Percentiles rank a stretch among this genome's conserved stretches.
These are phyloP conservation scores for Peromyscus maniculatus DNA, from an alignment of 2,113 vertebrate species.

Conservation along the genomic window DNA sequence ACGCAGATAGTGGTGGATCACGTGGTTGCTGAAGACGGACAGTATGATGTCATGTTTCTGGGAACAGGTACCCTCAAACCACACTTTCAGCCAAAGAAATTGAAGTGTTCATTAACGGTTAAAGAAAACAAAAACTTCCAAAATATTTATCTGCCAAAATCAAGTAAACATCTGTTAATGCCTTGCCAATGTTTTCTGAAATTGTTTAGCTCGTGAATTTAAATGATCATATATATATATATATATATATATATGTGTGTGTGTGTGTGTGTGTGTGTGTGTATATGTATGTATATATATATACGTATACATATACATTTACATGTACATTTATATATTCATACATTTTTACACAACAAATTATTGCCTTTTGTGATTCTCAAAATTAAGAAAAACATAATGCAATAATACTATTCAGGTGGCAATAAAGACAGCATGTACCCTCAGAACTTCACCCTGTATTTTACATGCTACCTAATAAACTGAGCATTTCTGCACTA, in stretches of 20 bases:
- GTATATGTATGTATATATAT: neutral
- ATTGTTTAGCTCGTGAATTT: neutral
- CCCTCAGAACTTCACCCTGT: neutral
- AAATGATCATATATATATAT: neutral
- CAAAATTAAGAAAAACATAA: neutral
- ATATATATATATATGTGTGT: neutral
- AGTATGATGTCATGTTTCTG: slow-evolving; percentile 98
- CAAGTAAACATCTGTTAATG: neutral
- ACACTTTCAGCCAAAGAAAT: neutral
- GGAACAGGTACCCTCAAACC: slow-evolving; percentile 92
- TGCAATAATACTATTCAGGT: neutral
- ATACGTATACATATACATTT: neutral
- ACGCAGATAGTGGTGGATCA: slow-evolving; percentile 97
- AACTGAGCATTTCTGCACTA: neutral
- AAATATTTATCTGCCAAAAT: neutral
- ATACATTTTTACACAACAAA: neutral
- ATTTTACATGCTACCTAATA: neutral
- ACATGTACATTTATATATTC: neutral
- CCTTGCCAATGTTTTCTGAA: neutral
- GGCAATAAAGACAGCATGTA: neutral
- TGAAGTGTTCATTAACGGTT: neutral
- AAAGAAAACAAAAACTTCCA: neutral
- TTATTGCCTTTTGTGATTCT: neutral
- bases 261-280: no score
- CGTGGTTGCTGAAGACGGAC: slow-evolving; percentile 96